Base-by-base conservation (phyloP, 2,113 vertebrate species). In the Python bivittatus region DNA sequence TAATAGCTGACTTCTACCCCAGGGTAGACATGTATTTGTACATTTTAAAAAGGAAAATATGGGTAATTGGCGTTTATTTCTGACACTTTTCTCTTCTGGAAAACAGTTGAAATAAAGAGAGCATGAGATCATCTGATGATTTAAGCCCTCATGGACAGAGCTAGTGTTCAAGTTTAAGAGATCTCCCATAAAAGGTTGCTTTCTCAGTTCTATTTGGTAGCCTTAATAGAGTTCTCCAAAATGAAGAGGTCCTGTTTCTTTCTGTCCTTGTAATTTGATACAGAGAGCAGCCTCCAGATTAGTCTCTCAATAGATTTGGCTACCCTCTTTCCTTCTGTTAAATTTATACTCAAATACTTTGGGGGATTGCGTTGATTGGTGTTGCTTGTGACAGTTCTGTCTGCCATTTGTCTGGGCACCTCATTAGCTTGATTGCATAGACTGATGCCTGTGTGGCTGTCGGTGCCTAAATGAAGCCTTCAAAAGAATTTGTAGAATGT, bases 381-480 rank as follows among this genome's bases (percentile, higher is more conserved):
- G 3, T 86, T 84, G 85, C 0, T 60, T 0, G 22, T 2, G 54
- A 1, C 0, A 89, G 25, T 53, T 91, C 52, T 68, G 20, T 54
- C 97, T 96, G 95, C 94, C 88, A 88, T 84, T 93, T 4, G 23
- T 10, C 86, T 95, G 23, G 12, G 42, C 91, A 4, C 79, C 20
- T 90, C 44, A 95, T 90, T 10, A 83, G 38, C 93, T 84, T 94
- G 25, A 17, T 96, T 92, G 79, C 57, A 87, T 87, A 86, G 33
- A 61, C 88, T 89, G 92, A 87, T 94, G 92, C 88, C n/a, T 60
- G 23, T n/a, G 91, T 91, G 52, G 94, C 72, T 42, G 33, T 38
- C 83, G 93, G 94, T 96, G 96, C 95, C 95, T 95, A 92, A 95
- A 93, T 58, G 93, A 93, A 96, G 94, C 94, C 91, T 92, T 72